phyloP scores from a whole-genome alignment of 2,113 vertebrate genomes.

The Salvelinus sp. region DNA sequence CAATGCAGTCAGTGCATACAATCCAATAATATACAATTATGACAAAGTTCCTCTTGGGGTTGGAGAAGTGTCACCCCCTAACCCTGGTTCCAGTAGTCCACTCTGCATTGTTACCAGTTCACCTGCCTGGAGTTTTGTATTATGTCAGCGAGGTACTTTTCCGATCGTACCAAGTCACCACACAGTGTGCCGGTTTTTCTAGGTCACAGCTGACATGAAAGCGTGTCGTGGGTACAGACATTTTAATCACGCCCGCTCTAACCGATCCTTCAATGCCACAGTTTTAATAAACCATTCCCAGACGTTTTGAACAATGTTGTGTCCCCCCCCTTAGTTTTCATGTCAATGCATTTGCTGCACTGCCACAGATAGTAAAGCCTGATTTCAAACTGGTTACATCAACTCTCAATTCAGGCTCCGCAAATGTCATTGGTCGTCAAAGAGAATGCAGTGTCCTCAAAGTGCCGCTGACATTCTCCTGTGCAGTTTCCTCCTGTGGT shows the following conservation, averaged over 20 bases:
- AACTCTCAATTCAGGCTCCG: background rate
- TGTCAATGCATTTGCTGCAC: background rate
- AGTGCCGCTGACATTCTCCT: slow-evolving; percentile 4
- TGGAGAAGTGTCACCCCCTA: too few species aligned
- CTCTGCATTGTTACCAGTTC: too few species aligned
- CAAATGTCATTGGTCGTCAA: slow-evolving; percentile 9
- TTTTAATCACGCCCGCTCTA: slow-evolving; percentile 34
- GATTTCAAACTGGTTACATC: background rate
- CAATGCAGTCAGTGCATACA: too few species aligned
- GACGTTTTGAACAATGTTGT: too few species aligned
- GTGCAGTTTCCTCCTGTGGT: background rate
- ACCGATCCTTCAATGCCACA: slow-evolving; percentile 23
- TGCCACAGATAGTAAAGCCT: background rate
- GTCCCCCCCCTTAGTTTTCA: background rate
- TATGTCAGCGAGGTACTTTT: too few species aligned
- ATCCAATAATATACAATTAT: too few species aligned
- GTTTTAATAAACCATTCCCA: slow-evolving; percentile 21
- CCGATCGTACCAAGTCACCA: slow-evolving; percentile 15
- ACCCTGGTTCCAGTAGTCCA: too few species aligned
- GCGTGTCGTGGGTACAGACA: slow-evolving; percentile 36
- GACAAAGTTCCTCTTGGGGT: too few species aligned
- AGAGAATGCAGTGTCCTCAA: slow-evolving; percentile 29
- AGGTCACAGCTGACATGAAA: slow-evolving; percentile 50
- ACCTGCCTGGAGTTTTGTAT: too few species aligned
- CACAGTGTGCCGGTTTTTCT: slow-evolving; percentile 35